Percentiles rank a stretch among this genome's conserved stretches.
Conservation (phyloP, 1,140 invertebrate genomes). For the Pogonus chalceus region DNA sequence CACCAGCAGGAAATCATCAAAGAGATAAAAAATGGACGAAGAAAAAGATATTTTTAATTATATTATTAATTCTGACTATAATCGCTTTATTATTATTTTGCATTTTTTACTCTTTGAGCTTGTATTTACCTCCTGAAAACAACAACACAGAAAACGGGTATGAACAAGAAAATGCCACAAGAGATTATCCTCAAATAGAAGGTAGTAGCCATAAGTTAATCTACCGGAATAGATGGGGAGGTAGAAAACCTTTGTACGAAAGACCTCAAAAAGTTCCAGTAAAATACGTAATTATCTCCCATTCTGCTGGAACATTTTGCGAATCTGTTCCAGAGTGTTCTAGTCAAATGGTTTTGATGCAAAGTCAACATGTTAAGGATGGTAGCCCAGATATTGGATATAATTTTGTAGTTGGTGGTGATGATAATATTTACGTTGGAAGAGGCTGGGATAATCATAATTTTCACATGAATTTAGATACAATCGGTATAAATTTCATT, state of each 20-base stretch:
- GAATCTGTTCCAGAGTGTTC: conserved; percentile 30
- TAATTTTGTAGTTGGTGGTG: conserved; percentile 59
- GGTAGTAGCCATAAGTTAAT: not conserved
- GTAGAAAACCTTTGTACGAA: conserved; percentile 13
- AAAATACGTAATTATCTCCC: conserved; percentile 36
- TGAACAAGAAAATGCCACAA: not conserved
- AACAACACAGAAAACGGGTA: not conserved
- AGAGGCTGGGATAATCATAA: conserved; percentile 48
- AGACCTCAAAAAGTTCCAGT: conserved; percentile 27
- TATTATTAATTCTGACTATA: not conserved
- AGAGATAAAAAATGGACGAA: not conserved
- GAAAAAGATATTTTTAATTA: not conserved
- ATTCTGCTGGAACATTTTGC: conserved; percentile 32
- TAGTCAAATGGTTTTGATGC: conserved; percentile 32
- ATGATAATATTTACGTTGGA: conserved; percentile 51
- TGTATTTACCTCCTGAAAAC: no score
- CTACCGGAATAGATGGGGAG: conserved; percentile 17
- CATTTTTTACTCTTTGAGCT: no score
- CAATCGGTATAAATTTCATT: conserved; percentile 38
- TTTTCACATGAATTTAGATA: conserved; percentile 36
- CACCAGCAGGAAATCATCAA: not conserved
- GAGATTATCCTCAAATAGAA: not conserved
- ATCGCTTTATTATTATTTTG: not conserved
- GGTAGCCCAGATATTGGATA: conserved; percentile 41
- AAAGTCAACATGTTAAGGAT: conserved; percentile 29